Base-by-base conservation (phyloP, 2,113 vertebrate genomes). In the Hiodon tergisus region DNA sequence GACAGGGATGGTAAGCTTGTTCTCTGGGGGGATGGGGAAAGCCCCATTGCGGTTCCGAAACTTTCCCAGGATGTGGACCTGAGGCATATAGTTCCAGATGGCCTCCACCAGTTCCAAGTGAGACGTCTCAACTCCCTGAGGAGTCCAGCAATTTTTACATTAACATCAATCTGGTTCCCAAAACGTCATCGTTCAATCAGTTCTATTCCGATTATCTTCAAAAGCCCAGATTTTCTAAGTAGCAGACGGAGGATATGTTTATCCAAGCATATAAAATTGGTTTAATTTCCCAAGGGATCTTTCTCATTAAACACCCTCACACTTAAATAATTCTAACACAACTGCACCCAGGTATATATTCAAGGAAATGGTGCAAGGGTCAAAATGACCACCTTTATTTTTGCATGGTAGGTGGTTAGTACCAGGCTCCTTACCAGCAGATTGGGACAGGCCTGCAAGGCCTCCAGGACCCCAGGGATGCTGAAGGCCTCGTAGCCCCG, bases 1-100 rank as follows among this genome's bases (percentile, higher is more conserved):
- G 87, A 96, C 90, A 60, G 97, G 96, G 87, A 99, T 97, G 90
- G 94, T 95, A 82, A 99, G 89, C 86, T 98, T 99, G 90, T 99
- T 99, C 86, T 99, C 97, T 60, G 95, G 93, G 78, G 97, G 97
- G 87, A 99, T 98, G 76, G 97, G 97, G 87, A 99, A 99, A 73
- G 96, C 95, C 75, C 97, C 97, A 47, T 99, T 98, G 74, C 97
- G 95, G 89, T 99, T 99, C 81, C 97, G 94, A 84, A 99, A 99
- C 84, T 98, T 99, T 74, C 97, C 97, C 82, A 99, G 89, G 80
- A 98, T 96, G 85, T 98, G 96, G 85, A 99, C 97, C 82, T 98
- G 96, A n/a, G 97, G 97, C 97, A 99, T 98, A 71, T 99, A 98
- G 77, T 95, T 98, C 97, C 97, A 99, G 85, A 99, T 94, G 81